These are phyloP conservation scores for Brachionus sp. DNA, from an alignment of 1,140 invertebrate genomes.

Conservation along the genomic window DNA sequence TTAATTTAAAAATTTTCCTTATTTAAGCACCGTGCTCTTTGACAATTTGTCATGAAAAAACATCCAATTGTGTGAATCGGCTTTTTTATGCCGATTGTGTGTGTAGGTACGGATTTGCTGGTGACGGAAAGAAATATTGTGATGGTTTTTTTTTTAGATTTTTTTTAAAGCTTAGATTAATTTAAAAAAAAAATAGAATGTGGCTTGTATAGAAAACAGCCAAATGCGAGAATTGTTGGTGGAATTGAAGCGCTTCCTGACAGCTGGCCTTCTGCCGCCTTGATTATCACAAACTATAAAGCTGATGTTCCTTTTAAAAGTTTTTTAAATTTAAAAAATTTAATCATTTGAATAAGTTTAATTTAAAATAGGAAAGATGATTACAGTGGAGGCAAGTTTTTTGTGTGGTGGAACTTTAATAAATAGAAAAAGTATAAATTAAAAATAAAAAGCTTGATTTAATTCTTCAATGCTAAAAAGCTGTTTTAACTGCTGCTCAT, in stretches of 20 bases:
- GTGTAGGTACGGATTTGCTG: neutral
- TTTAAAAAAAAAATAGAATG: neutral
- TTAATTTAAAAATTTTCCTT: neutral
- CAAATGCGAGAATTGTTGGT: conserved; percentile 21
- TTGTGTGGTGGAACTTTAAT: conserved; percentile 40
- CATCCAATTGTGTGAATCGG: neutral
- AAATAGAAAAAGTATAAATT: conserved; percentile 11
- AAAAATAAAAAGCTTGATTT: neutral
- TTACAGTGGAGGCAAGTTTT: neutral
- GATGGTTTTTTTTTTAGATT: neutral
- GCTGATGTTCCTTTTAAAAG: neutral
- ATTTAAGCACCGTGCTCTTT: conserved; percentile 29
- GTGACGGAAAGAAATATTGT: conserved; percentile 29
- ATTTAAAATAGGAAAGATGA: neutral
- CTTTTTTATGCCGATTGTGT: conserved; percentile 35
- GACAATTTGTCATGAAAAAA: conserved; percentile 25
- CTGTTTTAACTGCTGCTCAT: conserved; percentile 39
- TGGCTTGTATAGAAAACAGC: neutral
- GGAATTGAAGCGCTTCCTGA: conserved; percentile 23
- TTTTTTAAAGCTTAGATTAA: neutral
- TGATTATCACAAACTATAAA: conserved; percentile 5
- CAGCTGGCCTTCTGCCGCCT: conserved; percentile 12
- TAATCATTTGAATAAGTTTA: neutral
- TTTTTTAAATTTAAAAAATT: neutral
- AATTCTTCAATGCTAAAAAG: neutral